Conservation (phyloP, 2,797 vertebrate genomes). For the Acrossocheilus fasciatus region DNA sequence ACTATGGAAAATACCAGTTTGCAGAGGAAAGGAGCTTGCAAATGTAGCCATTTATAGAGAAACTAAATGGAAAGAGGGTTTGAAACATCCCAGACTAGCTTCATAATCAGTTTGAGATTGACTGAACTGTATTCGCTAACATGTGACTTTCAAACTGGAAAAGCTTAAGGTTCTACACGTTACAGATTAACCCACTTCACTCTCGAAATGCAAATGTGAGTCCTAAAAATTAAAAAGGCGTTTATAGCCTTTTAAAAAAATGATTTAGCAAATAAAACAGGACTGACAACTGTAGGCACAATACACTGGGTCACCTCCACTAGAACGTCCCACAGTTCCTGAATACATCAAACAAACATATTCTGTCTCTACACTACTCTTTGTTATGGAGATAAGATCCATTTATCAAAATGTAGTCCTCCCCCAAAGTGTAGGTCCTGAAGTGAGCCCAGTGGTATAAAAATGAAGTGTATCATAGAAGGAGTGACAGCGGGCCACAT, state of each 20-base stretch:
- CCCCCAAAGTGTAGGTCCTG: constrained; percentile 4
- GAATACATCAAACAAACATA: constrained; percentile 21
- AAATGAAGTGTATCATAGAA: constrained; percentile 46
- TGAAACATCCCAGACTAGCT: background rate
- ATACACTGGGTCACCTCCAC: constrained; percentile 19
- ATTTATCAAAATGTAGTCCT: constrained; percentile 44
- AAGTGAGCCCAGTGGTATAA: constrained; percentile 13
- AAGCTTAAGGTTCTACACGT: background rate
- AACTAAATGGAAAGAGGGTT: background rate
- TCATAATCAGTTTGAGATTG: background rate
- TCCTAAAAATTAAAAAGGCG: background rate
- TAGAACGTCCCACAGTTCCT: background rate
- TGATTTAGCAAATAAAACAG: background rate
- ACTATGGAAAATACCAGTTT: background rate
- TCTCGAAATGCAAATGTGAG: background rate
- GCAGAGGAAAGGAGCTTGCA: background rate
- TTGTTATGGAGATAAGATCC: constrained; percentile 29
- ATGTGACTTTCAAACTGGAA: background rate
- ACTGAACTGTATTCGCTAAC: background rate
- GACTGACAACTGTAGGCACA: background rate
- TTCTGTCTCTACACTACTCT: background rate
- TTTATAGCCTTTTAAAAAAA: background rate
- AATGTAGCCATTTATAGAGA: background rate
- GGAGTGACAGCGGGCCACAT: constrained; percentile 39
- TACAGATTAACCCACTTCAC: background rate